Base-by-base conservation (phyloP, 2,888 invertebrate species). In the Drosophila antonietae region DNA sequence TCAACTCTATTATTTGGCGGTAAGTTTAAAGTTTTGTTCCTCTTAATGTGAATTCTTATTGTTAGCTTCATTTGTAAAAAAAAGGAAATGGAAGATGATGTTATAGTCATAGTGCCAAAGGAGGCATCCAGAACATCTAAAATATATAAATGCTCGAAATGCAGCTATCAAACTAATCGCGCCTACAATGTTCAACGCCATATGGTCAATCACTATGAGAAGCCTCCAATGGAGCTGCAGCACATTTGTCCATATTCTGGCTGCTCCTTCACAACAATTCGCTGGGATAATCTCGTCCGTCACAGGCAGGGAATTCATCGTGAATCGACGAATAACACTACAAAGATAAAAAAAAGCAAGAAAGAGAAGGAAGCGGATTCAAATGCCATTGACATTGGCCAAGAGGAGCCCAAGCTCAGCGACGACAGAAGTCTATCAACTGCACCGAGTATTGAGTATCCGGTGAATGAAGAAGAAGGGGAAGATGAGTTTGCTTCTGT, bases 171-270 rank as follows among this genome's bases (percentile, higher is more conserved):
- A 10, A 59, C 78, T 3, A 78, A 58, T 12, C 78, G 78, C 15
- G 58, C 61, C 9, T 78, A 78, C 44, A 78, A 78, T 18, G 64
- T 78, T 1, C 74, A 78, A 41, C 64, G 78, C 8, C 78, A 78
- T 47, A 12, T 74, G 0, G 52, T 20, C 28, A 68, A 70, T 15
- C 78, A 78, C 39, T 65, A 53, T 8, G 65, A 70, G 31, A 74
- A 73, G 33, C 77, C 78, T 0, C 78, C 78, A 15, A 74, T 39
- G 56, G 78, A 78, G 23, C 49, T 78, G 18, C 78, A 74, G 18
- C 70, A 78, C 20, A 49, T 78, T 9, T 78, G 78, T 0, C 51
- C 62, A 9, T 37, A 14, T 39, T 33, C 58, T 9, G 56, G 53
- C 15, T 78, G 78, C 43, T 31, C 41, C 7, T 78, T 78, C 46